Evolutionary conservation across 2,888 invertebrate genomes (phyloP).

Genomic region (Agrochola litura): DNA sequence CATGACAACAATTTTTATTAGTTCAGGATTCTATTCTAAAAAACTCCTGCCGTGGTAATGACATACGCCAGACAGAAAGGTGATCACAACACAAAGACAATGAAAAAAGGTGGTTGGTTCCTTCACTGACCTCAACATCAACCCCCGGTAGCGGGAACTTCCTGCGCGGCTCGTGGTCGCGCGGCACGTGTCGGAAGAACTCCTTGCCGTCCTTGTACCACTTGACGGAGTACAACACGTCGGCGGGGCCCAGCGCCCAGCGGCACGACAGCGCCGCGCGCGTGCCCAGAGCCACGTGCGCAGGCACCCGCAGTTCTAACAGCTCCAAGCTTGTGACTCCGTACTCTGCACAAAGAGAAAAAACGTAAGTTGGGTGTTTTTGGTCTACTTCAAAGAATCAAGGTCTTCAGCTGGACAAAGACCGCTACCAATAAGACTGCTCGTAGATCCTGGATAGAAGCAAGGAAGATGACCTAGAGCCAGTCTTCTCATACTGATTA

Average conservation of each 20-base stretch:
- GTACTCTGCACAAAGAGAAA: slow-evolving; percentile 72
- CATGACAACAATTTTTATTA: slow-evolving; percentile 41
- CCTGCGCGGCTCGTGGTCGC: slow-evolving; percentile 95
- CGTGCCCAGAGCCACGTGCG: slow-evolving; percentile 95
- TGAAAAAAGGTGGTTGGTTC: neutral
- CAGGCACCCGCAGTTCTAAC: slow-evolving; percentile 95
- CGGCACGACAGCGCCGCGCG: slow-evolving; percentile 94
- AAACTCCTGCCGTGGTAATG: neutral
- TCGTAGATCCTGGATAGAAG: neutral
- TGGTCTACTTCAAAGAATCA: neutral
- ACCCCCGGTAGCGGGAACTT: slow-evolving; percentile 95
- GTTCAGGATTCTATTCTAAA: slow-evolving; percentile 28
- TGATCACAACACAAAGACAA: neutral
- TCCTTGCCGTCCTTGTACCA: slow-evolving; percentile 98
- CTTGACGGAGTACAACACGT: slow-evolving; percentile 96
- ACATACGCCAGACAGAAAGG: neutral
- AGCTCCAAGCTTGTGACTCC: slow-evolving; percentile 91
- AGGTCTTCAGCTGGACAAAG: too few relatives aligned
- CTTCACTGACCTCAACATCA: slow-evolving; percentile 94
- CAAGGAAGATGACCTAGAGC: neutral
- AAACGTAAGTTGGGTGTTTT: neutral
- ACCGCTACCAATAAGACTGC: too few relatives aligned
- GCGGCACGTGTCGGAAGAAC: slow-evolving; percentile 96
- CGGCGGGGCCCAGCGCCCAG: slow-evolving; percentile 94
- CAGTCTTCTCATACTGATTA: neutral